phyloP scores from a whole-genome alignment of 64 coral and sea anemone species.

The Trachythela sp. region DNA sequence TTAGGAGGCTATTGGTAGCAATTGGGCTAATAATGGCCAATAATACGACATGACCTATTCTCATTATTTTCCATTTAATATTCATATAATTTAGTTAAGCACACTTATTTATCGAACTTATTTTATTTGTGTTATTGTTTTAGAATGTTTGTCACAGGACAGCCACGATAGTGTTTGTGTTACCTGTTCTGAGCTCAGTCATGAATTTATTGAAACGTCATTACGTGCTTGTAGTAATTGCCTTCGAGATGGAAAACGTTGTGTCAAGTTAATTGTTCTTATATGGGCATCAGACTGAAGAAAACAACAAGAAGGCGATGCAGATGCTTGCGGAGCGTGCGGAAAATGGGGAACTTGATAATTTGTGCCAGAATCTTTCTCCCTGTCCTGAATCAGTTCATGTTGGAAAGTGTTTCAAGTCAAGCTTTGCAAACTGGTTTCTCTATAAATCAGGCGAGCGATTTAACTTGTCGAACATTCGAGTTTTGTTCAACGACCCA shows the following conservation, averaged over 20 bases:
- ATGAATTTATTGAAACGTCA: conserved; percentile 21
- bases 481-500: conserved; percentile 40
- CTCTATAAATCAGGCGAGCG: conserved; percentile 44
- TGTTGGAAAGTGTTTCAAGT: conserved; percentile 45
- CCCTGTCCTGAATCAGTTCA: conserved; percentile 54
- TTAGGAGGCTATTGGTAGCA: no score
- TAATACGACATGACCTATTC: no score
- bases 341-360: neutral
- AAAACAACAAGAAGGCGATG: conserved; percentile 55
- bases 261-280: conserved; percentile 44
- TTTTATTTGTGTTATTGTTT: no score
- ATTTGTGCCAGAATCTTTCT: conserved; percentile 12
- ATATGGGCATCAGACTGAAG: conserved; percentile 51
- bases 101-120: no score
- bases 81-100: no score
- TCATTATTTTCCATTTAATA: no score
- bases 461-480: conserved; percentile 51
- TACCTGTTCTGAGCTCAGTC: neutral
- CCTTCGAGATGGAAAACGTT: conserved; percentile 2
- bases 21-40: no score
- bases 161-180: neutral
- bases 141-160: no score
- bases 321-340: conserved; percentile 8
- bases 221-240: conserved; percentile 28
- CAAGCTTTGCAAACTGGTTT: conserved; percentile 54